These are phyloP conservation scores for Eustalomyia histrio DNA, from an alignment of 2,888 invertebrate genomes.

Conservation along the genomic window DNA sequence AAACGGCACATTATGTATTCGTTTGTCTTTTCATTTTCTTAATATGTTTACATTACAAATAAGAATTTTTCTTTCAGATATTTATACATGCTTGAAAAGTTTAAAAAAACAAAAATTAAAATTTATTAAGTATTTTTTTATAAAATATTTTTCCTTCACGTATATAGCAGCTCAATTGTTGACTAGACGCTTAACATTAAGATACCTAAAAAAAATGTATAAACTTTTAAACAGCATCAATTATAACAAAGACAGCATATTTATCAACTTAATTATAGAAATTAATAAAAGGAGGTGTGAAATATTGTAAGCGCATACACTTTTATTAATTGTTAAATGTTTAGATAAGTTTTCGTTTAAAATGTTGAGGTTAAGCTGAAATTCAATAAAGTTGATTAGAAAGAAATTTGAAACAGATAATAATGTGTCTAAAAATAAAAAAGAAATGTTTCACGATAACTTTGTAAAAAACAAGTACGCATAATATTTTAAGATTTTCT, in stretches of 20 bases:
- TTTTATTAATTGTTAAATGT: neutral
- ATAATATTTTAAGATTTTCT: too few species aligned
- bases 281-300: constrained; percentile 2
- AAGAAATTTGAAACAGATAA: too few species aligned
- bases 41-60: neutral
- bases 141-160: neutral
- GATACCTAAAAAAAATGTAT: neutral
- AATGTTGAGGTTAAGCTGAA: neutral
- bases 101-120: constrained; percentile 21
- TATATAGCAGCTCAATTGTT: neutral
- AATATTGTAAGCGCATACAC: too few species aligned
- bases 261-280: neutral
- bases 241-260: neutral
- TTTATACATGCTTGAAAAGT: neutral
- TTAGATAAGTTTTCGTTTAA: neutral
- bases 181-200: constrained; percentile 5
- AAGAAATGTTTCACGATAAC: too few species aligned
- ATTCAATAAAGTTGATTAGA: neutral
- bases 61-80: neutral
- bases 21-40: neutral
- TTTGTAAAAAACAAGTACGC: too few species aligned
- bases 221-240: neutral
- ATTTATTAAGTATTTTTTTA: neutral
- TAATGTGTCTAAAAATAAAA: too few species aligned
- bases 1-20: constrained; percentile 14